Base-by-base conservation (phyloP, 2,797 vertebrate species). In the Yasuhikotakia modesta region DNA sequence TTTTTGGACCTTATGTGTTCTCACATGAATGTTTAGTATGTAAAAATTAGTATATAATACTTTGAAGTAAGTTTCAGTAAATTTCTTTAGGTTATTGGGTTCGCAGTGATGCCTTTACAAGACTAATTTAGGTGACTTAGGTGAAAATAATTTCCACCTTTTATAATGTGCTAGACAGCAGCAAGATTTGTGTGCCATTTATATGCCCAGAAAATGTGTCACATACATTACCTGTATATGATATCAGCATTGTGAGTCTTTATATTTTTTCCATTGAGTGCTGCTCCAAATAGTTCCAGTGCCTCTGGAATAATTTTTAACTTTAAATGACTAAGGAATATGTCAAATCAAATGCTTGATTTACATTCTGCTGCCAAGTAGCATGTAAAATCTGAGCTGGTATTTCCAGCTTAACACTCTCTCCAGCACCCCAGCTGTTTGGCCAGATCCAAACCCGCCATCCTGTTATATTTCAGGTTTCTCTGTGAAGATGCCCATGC, bases 341-440 rank as follows among this genome's bases (percentile, higher is more conserved):
- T 17, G 60, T 71, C 32, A 55, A 69, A 78, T 83, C 87, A 43
- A 43, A 43, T 43, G 39, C 39, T 39, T 39, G 35, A 39, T 39
- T 39, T 39, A 43, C 8, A 11, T 43, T 2, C 39, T 43, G 39
- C 39, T 43, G 39, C 64, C 27, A 45, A 81, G 71, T 83, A 73
- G 83, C 65, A 11, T 19, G 60, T 71, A 45, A 55, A 69, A 78
- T 84, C 87, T 84, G 82, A 85, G 79, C 86, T 83, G 87, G 87
- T 87, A 87, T 92, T 92, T 91, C 90, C 88, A 92, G 87, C 83
- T 75, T 87, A 92, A 91, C 85, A 85, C 70, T 76, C 72, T 87
- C 78, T 92, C 86, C 87, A 87, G 87, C 85, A 87, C 87, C 83
- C 90, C 89, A 91, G 89, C 90, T 91, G 92, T 91, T 91, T 86